phyloP scores from a whole-genome alignment of 2,113 vertebrate species.

The Micromys minutus region DNA sequence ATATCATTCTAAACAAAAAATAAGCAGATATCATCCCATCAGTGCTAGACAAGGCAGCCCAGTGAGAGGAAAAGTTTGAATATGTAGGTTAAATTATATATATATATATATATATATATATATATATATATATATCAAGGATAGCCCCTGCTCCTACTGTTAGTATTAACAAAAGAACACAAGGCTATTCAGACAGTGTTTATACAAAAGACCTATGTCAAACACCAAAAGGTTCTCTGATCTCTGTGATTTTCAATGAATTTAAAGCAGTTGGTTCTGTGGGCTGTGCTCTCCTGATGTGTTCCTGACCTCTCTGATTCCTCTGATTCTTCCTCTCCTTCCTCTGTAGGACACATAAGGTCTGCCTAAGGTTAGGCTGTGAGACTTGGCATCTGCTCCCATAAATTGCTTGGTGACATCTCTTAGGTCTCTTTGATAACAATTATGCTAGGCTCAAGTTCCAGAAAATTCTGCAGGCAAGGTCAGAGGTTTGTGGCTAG shows the following conservation, averaged over 20 bases:
- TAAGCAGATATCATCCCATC: no score
- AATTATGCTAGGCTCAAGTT: background rate
- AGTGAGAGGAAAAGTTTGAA: background rate
- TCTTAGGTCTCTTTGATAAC: background rate
- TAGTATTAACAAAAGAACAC: background rate
- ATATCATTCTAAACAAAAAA: background rate
- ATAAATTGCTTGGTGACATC: background rate
- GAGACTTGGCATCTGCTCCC: background rate
- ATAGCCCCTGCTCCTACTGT: background rate
- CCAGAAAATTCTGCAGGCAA: background rate
- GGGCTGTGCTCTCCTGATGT: background rate
- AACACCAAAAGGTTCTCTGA: background rate
- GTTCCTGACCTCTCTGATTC: background rate
- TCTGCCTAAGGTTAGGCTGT: background rate
- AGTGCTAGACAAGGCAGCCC: background rate
- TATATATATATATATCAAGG: no score
- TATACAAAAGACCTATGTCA: background rate
- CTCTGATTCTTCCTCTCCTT: background rate
- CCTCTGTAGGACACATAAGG: background rate
- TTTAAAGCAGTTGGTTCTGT: background rate
- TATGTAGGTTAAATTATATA: background rate
- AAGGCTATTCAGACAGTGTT: background rate
- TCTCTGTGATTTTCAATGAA: background rate
- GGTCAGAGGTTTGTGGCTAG: background rate
- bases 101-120: no score